phyloP scores from a whole-genome alignment of 2,113 vertebrate genomes.

The Crotophaga sulcirostris region DNA sequence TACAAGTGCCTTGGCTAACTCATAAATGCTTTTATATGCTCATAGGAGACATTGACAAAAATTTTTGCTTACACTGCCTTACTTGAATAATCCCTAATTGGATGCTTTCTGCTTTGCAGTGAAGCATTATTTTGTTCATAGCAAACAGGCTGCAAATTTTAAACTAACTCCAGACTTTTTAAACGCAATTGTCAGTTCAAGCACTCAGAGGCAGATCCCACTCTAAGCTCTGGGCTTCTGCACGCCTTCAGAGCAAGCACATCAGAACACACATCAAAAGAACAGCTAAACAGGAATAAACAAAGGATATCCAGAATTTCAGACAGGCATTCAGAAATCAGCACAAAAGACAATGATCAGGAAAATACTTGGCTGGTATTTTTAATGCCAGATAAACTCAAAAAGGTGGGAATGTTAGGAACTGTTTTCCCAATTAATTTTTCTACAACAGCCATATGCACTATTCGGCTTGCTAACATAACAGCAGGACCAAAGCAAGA shows the following conservation, averaged over 20 bases:
- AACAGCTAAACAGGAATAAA: background rate
- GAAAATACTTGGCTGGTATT: background rate
- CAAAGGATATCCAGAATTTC: background rate
- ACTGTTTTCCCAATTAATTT: background rate
- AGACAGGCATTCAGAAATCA: background rate
- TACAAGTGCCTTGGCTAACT: background rate
- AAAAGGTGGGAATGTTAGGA: background rate
- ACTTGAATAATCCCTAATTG: background rate
- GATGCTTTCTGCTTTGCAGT: background rate
- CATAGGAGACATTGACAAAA: background rate
- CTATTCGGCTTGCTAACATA: accelerated
- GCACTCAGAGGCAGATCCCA: background rate
- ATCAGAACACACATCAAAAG: background rate
- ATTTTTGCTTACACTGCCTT: background rate
- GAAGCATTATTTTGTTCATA: background rate
- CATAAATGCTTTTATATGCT: background rate
- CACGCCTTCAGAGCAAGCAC: background rate
- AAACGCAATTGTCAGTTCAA: background rate
- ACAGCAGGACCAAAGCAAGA: background rate
- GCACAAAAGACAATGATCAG: accelerated
- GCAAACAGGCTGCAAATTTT: background rate
- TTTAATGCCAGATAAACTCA: background rate
- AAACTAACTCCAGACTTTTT: background rate
- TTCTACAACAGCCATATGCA: background rate
- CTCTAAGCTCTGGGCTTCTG: background rate